Evolutionary conservation across 2,797 vertebrate genomes (phyloP).

Genomic region (Sebastes aleutianus): DNA sequence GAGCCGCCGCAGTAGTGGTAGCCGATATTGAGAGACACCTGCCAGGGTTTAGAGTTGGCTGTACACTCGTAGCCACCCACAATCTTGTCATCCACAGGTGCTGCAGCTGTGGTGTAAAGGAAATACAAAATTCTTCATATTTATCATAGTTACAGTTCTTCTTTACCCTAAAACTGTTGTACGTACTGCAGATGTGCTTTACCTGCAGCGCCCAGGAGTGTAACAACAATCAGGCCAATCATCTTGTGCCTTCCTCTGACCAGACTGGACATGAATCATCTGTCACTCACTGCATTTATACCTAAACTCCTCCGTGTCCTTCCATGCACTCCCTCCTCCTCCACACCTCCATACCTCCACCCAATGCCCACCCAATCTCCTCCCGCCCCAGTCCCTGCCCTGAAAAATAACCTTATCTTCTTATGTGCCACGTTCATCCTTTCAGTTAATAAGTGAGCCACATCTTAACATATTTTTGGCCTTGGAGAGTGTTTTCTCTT

Average conservation of each 20-base stretch:
- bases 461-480: not conserved
- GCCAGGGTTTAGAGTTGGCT: slow-evolving; percentile 74
- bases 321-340: not conserved
- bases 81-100: slow-evolving; percentile 74
- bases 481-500: not conserved
- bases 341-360: not conserved
- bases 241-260: slow-evolving; percentile 63
- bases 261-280: slow-evolving; percentile 43
- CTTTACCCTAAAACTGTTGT: not conserved
- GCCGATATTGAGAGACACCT: slow-evolving; percentile 76
- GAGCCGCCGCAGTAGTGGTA: slow-evolving; percentile 77
- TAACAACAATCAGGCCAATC: slow-evolving; percentile 70
- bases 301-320: slow-evolving; percentile 1
- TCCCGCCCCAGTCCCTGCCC: not conserved
- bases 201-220: slow-evolving; percentile 77
- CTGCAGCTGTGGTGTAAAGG: slow-evolving; percentile 62
- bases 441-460: slow-evolving; percentile 28
- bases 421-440: not conserved
- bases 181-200: slow-evolving; percentile 30
- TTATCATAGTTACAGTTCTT: not conserved
- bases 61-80: slow-evolving; percentile 75
- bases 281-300: slow-evolving; percentile 68
- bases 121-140: not conserved
- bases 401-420: slow-evolving; percentile 32
- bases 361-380: not conserved